Percentiles rank a stretch among this genome's conserved stretches.
Evolutionary conservation across 2,888 invertebrate genomes (phyloP).

Genomic region (Chesias legatella): DNA sequence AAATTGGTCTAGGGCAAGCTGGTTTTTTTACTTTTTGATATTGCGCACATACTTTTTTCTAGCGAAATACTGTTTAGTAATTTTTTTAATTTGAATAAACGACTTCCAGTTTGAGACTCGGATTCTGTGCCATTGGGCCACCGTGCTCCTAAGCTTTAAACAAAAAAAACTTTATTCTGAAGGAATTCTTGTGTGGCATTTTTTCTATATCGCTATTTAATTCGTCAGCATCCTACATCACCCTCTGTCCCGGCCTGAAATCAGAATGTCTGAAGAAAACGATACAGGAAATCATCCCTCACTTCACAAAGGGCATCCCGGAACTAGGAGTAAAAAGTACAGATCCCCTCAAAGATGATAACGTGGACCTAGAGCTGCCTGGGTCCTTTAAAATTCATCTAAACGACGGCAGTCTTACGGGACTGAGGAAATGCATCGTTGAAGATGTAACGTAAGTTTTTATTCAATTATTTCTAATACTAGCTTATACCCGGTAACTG

Average conservation of each 20-base stretch:
- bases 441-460: constrained; percentile 48
- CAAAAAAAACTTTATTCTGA: no score
- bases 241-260: constrained; percentile 45
- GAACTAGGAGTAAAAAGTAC: constrained; percentile 41
- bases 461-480: neutral
- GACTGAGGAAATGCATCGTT: constrained; percentile 54
- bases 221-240: constrained; percentile 46
- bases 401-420: constrained; percentile 47
- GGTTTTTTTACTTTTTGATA: no score
- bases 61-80: no score
- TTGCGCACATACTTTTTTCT: no score
- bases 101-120: no score
- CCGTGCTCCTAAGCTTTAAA: no score
- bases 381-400: constrained; percentile 53
- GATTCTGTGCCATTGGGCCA: no score
- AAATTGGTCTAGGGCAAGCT: no score
- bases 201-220: constrained; percentile 1
- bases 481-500: no score
- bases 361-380: constrained; percentile 41
- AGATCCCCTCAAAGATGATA: constrained; percentile 47
- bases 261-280: constrained; percentile 51
- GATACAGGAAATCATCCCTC: constrained; percentile 48
- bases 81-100: no score
- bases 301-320: constrained; percentile 53
- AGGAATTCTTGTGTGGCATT: no score